Evolutionary conservation across 2,888 invertebrate genomes (phyloP), one percentile per base, ranked within the genome.

Genomic region (Adineta ricciae): DNA sequence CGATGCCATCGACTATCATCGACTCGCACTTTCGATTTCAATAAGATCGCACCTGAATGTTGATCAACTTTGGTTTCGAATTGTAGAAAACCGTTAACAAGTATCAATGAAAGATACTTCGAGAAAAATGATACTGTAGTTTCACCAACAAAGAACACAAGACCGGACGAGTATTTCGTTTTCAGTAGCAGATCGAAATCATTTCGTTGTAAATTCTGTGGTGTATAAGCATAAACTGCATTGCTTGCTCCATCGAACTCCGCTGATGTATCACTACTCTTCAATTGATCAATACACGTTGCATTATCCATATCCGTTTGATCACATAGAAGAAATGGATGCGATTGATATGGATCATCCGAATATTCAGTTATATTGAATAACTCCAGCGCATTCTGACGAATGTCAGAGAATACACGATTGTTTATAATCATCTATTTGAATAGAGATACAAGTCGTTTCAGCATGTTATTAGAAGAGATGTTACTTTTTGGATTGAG

Each of bases 1-100:
- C 93, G 93, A 89, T 95, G 95, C 94, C 94, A 94, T 86, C 93
- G 90, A 0, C 94, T 94, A 90, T 95, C 94, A 88, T 93, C 93
- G 21, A 94, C 93, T 88, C 87, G 87, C 32, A 91, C 90, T 86
- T 89, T 88, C 38, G 92, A 92, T 84, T 89, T 88, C 14, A 92
- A 88, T 24, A 92, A 91, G 82, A 90, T 89, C 54, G 91, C 86
- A 49, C 87, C 86, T 1, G 86, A 91, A 88, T 93, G 92, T 87
- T 92, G 92, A 78, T 93, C 93, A 86, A 93, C 91, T 89, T 93
- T 93, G 89, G 92, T 94, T 88, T 93, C 93, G 83, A 94, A 91
- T 89, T 94, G 94, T 2, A 94, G 92, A 88, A 92, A 93, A 2
- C 94, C 94, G 87, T 93, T 92, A 84, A 93, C 93, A 78, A 95